Conservation (phyloP, 2,888 invertebrate species). For the Pecten maximus region DNA sequence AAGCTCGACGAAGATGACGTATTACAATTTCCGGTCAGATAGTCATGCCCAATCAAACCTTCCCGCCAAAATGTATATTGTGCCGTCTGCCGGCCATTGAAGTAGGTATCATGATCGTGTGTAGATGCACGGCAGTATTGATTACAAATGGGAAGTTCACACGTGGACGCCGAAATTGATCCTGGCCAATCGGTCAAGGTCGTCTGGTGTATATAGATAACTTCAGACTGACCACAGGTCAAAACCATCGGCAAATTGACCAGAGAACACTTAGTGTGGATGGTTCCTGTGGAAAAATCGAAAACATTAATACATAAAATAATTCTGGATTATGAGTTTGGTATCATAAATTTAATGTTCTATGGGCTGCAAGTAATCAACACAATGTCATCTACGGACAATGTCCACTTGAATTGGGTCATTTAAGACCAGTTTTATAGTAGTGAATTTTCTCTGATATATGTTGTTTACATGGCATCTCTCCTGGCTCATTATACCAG, state of each 20-base stretch:
- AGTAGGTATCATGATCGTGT: constrained; percentile 38
- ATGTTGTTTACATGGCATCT: background rate
- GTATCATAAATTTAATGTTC: too few relatives aligned
- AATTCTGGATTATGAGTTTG: background rate
- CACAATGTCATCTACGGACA: background rate
- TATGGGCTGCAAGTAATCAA: too few relatives aligned
- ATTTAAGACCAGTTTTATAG: background rate
- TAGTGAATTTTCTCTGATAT: background rate
- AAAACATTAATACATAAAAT: too few relatives aligned
- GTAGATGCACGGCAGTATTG: constrained; percentile 40
- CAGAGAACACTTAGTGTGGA: background rate
- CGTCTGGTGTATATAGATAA: constrained; percentile 46
- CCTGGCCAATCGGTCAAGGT: constrained; percentile 41
- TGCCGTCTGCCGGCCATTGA: constrained; percentile 41
- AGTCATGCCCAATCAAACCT: constrained; percentile 17
- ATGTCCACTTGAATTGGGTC: background rate
- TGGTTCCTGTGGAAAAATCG: background rate
- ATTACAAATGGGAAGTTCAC: constrained; percentile 39
- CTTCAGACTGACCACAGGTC: background rate
- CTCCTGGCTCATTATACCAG: too few relatives aligned
- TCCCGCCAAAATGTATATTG: constrained; percentile 36
- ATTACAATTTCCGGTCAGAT: constrained; percentile 37
- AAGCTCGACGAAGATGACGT: constrained; percentile 31
- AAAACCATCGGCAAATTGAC: background rate
- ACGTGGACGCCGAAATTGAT: background rate